A percentile compares a stretch with the other conserved stretches of the same genome.
phyloP scores from a whole-genome alignment of 2,797 vertebrate species.

The Premnoplex brunnescens region DNA sequence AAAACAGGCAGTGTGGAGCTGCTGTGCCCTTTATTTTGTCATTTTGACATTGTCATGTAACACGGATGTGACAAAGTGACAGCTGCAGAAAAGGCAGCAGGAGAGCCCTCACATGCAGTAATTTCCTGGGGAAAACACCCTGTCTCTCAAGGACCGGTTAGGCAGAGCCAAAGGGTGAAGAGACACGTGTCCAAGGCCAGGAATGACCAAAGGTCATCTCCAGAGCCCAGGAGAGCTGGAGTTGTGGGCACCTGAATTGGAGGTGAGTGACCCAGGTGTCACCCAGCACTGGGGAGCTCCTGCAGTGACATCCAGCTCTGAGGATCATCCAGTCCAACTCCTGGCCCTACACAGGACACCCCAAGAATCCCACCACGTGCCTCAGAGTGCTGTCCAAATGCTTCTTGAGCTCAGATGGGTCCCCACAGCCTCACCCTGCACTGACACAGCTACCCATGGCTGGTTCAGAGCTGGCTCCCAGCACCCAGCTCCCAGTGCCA shows the following conservation, averaged over 20 bases:
- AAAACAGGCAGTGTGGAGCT: background rate
- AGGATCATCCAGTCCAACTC: background rate
- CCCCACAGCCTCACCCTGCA: accelerated
- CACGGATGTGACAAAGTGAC: accelerated
- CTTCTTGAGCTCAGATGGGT: background rate
- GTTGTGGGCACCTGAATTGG: accelerated
- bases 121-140: background rate
- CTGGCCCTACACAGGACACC: background rate
- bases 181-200: background rate
- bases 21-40: background rate
- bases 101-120: background rate
- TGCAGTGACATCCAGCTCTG: background rate
- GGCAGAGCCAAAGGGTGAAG: background rate
- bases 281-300: background rate
- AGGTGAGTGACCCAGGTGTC: accelerated
- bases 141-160: accelerated
- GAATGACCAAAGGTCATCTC: background rate
- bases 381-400: background rate
- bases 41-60: accelerated
- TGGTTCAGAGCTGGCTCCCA: background rate
- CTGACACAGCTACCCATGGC: accelerated
- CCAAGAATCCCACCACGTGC: background rate
- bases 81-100: background rate
- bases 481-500: accelerated
- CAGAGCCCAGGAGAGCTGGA: background rate